A percentile compares a stretch with the other conserved stretches of the same genome.
Conservation (phyloP, 2,797 vertebrate species). For the Myotis planiceps region DNA sequence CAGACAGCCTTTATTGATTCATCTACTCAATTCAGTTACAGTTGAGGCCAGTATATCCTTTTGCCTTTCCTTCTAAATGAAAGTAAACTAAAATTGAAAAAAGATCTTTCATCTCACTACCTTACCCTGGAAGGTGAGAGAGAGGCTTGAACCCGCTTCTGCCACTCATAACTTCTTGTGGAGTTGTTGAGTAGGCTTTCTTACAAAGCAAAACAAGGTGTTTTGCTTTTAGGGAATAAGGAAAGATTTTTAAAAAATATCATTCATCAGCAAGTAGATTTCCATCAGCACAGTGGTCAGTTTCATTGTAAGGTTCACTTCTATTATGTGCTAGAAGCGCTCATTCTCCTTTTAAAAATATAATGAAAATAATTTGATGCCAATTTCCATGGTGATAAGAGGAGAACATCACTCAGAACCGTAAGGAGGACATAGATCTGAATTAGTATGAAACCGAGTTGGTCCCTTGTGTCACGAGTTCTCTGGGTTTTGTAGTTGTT, state of each 20-base stretch:
- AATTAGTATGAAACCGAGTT: constrained; percentile 41
- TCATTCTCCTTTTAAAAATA: constrained; percentile 61
- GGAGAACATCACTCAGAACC: constrained; percentile 28
- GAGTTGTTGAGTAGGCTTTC: constrained; percentile 55
- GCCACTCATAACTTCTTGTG: constrained; percentile 42
- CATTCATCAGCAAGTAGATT: constrained; percentile 66
- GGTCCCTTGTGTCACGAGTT: constrained; percentile 49
- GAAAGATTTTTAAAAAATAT: constrained; percentile 36
- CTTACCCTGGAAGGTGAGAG: constrained; percentile 9
- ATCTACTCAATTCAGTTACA: constrained; percentile 32
- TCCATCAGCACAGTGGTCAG: constrained; percentile 68
- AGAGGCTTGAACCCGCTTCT: constrained; percentile 57
- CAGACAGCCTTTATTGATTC: constrained; percentile 61
- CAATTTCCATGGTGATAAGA: constrained; percentile 78
- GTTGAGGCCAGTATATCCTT: neutral
- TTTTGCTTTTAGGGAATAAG: constrained; percentile 64
- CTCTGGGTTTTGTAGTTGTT: constrained; percentile 58
- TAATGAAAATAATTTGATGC: constrained; percentile 73
- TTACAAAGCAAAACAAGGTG: constrained; percentile 51
- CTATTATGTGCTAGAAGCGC: constrained; percentile 61
- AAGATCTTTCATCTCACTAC: constrained; percentile 60
- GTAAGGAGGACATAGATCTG: constrained; percentile 2
- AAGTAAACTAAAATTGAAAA: constrained; percentile 73
- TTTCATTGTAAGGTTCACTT: constrained; percentile 56
- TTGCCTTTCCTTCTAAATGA: constrained; percentile 55